phyloP scores from a whole-genome alignment of 2,888 invertebrate species.

The Molorchus minor region DNA sequence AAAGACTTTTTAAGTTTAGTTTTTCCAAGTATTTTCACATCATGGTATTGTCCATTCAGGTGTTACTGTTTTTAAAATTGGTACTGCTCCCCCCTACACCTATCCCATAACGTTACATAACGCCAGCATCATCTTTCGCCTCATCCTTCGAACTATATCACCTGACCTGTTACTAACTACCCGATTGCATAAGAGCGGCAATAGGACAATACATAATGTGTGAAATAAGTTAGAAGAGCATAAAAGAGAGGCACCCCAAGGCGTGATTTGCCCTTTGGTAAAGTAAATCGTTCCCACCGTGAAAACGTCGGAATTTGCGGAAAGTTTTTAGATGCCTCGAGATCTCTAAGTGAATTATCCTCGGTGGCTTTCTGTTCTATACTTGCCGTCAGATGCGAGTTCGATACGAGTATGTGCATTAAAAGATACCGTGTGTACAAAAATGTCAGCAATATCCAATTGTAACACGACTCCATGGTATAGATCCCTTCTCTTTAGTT shows the following conservation, averaged over 20 bases:
- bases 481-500: too few species aligned
- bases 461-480: too few species aligned
- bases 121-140: not conserved
- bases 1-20: too few species aligned
- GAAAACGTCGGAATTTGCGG: constrained; percentile 40
- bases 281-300: constrained; percentile 42
- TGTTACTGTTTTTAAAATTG: too few species aligned
- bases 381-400: not conserved
- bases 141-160: constrained; percentile 16
- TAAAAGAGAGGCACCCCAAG: constrained; percentile 36
- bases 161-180: not conserved
- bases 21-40: too few species aligned
- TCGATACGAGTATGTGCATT: constrained; percentile 7
- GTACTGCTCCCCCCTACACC: too few species aligned
- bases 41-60: too few species aligned
- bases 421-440: too few species aligned
- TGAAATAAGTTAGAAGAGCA: constrained; percentile 38
- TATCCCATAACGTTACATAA: too few species aligned
- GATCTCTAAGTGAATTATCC: constrained; percentile 41
- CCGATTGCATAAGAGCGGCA: constrained; percentile 1
- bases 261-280: constrained; percentile 10
- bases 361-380: constrained; percentile 32
- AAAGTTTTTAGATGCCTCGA: constrained; percentile 37
- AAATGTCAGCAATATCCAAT: too few species aligned
- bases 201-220: constrained; percentile 37